These are phyloP conservation scores for Micronycteris hirsuta DNA, from an alignment of 2,113 vertebrate species.

Conservation along the genomic window DNA sequence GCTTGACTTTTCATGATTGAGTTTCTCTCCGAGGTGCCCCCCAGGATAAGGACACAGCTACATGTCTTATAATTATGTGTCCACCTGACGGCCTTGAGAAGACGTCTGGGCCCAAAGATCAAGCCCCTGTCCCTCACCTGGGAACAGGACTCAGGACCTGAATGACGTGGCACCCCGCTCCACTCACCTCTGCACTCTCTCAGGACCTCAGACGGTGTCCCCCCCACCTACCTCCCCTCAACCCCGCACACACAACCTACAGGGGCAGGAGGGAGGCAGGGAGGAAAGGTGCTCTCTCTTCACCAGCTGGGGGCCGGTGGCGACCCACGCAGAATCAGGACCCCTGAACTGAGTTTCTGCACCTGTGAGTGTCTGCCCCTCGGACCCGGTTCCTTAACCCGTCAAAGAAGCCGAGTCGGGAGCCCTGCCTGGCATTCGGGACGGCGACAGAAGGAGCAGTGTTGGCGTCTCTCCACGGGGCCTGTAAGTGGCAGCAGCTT, in stretches of 20 bases:
- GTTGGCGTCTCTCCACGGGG: no score
- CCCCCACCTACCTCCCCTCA: rapidly evolving
- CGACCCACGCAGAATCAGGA: neutral
- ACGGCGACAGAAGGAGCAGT: neutral
- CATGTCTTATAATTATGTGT: neutral
- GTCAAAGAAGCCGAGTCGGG: neutral
- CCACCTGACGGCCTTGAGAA: neutral
- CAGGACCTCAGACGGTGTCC: neutral
- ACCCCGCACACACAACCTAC: no score
- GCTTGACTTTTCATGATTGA: neutral
- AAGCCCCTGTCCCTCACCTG: neutral
- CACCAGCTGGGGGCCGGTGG: neutral
- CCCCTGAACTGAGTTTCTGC: neutral
- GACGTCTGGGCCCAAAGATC: neutral
- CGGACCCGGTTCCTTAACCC: neutral
- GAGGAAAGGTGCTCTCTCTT: neutral
- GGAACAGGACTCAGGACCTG: neutral
- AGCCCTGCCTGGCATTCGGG: no score
- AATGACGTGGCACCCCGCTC: neutral
- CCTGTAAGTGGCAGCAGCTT: neutral
- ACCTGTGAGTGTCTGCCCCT: neutral
- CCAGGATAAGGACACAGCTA: neutral
- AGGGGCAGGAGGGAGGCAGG: neutral
- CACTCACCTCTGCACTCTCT: neutral
- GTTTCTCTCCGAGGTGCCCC: neutral